Evolutionary conservation across 2,797 vertebrate genomes (phyloP), one percentile per base, ranked within the genome.

Genomic region (Pipistrellus pipistrellus): DNA sequence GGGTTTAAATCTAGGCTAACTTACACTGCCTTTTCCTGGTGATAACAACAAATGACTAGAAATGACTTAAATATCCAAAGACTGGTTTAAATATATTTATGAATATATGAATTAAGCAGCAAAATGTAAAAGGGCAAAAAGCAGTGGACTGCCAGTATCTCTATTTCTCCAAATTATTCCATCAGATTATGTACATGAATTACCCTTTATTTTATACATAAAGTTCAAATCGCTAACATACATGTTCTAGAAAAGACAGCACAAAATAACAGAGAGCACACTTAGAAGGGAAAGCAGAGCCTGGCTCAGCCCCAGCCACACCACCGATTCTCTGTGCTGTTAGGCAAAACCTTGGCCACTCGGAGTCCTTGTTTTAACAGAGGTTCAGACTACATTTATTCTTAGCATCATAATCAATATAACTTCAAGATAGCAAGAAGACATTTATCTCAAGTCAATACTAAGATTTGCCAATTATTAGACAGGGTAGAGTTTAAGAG

Each of bases 21-120:
- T 18, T 76, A 69, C 10, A 81, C 30, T 66, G 73, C 35, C 48
- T 85, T 93, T 81, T 93, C 62, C 92, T 83, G 90, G 85, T 90
- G 86, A 77, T 88, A 85, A 91, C 76, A 96, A 84, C 55, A 96
- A 95, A 80, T 35, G 53, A 93, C 75, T 92, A 94, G 88, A 93
- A 96, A 68, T 93, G 59, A 97, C 91, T 91, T 96, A 91, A 93
- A 96, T 92, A 95, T 88, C 81, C 95, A 92, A 90, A 94, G 73
- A 73, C n/a, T 23, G 92, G 66, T 83, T 92, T 95, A 96, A 97
- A 94, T 90, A 95, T 73, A 95, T 88, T 84, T 91, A 92, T 94
- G 92, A 95, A 94, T 51, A 80, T 92, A 88, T 6, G 80, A 93
- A 95, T 3, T 25, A 83, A 76, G 53, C 62, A 83, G 80, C 66